Conservation (phyloP, 2,113 vertebrate genomes). For the Butorides virescens region DNA sequence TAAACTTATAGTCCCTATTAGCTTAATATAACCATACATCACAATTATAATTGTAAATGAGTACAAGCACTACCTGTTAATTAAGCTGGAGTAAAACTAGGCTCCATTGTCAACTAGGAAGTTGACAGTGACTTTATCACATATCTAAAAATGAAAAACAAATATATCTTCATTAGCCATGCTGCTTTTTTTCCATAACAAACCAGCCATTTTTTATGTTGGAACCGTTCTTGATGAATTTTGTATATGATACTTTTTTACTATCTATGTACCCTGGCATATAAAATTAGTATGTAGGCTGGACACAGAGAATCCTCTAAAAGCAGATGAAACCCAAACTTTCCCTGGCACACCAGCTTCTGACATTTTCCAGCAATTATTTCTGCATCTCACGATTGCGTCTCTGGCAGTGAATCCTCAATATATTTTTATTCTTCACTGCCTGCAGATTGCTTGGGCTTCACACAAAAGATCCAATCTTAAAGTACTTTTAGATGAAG, state of each 20-base stretch:
- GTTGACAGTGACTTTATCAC: neutral
- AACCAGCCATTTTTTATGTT: neutral
- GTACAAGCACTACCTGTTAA: neutral
- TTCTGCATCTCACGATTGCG: neutral
- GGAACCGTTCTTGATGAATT: neutral
- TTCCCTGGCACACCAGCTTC: neutral
- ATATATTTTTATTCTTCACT: slow-evolving; percentile 31
- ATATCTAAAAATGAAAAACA: neutral
- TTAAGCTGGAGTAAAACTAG: neutral
- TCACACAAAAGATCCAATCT: slow-evolving; percentile 47
- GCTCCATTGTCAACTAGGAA: neutral
- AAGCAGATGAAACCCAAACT: neutral
- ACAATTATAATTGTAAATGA: neutral
- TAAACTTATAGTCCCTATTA: neutral
- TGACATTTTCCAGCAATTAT: slow-evolving; percentile 17
- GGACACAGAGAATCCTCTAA: neutral
- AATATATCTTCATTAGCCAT: neutral
- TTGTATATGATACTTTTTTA: neutral
- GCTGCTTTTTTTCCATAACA: neutral
- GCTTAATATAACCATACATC: neutral
- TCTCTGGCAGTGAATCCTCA: neutral
- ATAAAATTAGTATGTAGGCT: neutral
- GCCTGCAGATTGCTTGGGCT: neutral
- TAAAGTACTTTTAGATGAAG: slow-evolving; percentile 38
- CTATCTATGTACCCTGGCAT: neutral